Conservation (phyloP, 2,797 vertebrate species). For the Falco biarmicus region DNA sequence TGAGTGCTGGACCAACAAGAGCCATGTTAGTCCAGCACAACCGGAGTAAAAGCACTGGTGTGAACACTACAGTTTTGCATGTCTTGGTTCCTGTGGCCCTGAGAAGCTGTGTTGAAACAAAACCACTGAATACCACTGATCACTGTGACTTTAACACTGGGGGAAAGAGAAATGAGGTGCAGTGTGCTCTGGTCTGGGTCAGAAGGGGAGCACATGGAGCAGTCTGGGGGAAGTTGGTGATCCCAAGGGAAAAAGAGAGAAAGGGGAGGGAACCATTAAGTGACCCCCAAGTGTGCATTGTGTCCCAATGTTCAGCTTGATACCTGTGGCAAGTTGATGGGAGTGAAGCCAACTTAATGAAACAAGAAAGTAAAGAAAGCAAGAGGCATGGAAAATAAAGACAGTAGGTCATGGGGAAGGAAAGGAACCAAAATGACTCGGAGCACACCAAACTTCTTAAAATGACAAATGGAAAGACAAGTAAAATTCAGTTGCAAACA, state of each 20-base stretch:
- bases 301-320: not conserved
- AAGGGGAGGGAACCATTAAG: not conserved
- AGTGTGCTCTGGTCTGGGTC: not conserved
- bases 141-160: not conserved
- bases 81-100: not conserved
- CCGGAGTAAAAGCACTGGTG: not conserved
- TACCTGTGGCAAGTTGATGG: not conserved
- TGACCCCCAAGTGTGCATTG: not conserved
- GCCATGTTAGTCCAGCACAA: not conserved
- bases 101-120: not conserved
- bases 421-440: not conserved
- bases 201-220: not conserved
- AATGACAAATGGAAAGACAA: not conserved
- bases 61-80: not conserved
- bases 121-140: not conserved
- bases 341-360: not conserved
- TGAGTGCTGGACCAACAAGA: not conserved
- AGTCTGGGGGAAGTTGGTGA: not conserved
- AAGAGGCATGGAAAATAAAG: constrained; percentile 12
- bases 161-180: not conserved
- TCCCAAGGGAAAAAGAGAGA: not conserved
- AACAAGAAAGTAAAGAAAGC: not conserved
- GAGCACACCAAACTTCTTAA: not conserved
- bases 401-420: not conserved
- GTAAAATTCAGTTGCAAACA: constrained; percentile 1